Evolutionary conservation across 2,888 invertebrate genomes (phyloP).

Genomic region (Conomelus anceps): DNA sequence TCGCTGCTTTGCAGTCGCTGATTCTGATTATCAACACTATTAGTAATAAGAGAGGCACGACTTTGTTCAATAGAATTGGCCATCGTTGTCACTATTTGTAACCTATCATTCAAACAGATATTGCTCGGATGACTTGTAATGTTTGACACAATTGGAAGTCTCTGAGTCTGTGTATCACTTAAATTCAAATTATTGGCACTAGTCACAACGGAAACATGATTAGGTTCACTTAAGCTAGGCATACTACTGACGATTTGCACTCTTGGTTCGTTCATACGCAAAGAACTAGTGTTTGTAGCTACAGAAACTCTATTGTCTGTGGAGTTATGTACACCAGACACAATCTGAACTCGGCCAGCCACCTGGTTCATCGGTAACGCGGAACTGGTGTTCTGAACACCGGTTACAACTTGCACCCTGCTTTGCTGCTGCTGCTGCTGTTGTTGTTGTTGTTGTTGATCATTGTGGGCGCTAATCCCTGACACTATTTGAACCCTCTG

Average conservation of each 20-base stretch:
- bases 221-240: slow-evolving; percentile 28
- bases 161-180: slow-evolving; percentile 22
- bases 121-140: slow-evolving; percentile 24
- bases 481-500: slow-evolving; percentile 32
- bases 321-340: slow-evolving; percentile 26
- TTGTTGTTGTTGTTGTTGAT: not conserved
- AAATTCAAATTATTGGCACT: slow-evolving; percentile 1
- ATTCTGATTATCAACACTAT: slow-evolving; percentile 15
- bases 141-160: slow-evolving; percentile 31
- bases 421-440: slow-evolving; percentile 20
- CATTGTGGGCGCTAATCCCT: slow-evolving; percentile 22
- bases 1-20: slow-evolving; percentile 16
- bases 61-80: slow-evolving; percentile 12
- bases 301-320: slow-evolving; percentile 21
- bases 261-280: slow-evolving; percentile 27
- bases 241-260: slow-evolving; percentile 35
- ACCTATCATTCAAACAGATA: slow-evolving; percentile 18
- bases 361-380: not conserved
- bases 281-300: slow-evolving; percentile 5
- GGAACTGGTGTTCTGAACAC: not conserved
- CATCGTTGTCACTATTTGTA: slow-evolving; percentile 25
- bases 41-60: slow-evolving; percentile 11
- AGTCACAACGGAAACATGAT: slow-evolving; percentile 30
- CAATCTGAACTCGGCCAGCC: slow-evolving; percentile 30
- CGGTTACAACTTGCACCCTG: slow-evolving; percentile 25